A percentile compares a stretch with the other conserved stretches of the same genome.
These are phyloP conservation scores for Pituophis catenifer DNA, from an alignment of 2,113 vertebrate species.

Conservation along the genomic window DNA sequence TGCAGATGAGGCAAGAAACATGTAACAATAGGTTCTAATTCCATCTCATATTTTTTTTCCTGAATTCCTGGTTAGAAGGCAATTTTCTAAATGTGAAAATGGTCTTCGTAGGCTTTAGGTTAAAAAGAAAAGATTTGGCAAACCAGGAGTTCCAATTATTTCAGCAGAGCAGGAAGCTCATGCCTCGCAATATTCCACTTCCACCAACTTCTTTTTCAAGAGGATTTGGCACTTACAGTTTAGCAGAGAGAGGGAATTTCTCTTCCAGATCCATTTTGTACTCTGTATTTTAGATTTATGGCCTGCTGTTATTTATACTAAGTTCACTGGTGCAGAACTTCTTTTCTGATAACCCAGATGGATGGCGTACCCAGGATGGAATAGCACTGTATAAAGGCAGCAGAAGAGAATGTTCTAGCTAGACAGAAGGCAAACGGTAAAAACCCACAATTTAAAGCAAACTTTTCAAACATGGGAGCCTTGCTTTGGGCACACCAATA, in stretches of 20 bases:
- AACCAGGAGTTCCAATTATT: neutral
- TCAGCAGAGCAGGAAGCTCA: neutral
- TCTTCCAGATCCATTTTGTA: neutral
- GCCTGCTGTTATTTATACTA: neutral
- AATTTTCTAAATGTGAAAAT: neutral
- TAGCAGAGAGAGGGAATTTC: neutral
- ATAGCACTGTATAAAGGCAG: neutral
- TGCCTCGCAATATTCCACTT: neutral
- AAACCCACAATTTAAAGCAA: neutral
- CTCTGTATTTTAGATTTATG: neutral
- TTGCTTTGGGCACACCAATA: neutral
- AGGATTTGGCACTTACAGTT: neutral
- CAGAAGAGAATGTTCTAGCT: neutral
- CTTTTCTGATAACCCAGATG: constrained; percentile 5
- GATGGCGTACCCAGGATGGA: neutral
- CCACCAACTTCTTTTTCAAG: neutral
- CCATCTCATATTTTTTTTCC: neutral
- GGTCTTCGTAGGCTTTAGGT: neutral
- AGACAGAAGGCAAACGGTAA: neutral
- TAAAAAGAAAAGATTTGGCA: neutral
- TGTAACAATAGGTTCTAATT: neutral
- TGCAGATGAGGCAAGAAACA: neutral
- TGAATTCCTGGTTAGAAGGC: neutral
- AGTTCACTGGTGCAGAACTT: neutral
- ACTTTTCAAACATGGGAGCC: neutral